Base-by-base conservation (phyloP, 2,113 vertebrate species). In the Turdus rufiventris region DNA sequence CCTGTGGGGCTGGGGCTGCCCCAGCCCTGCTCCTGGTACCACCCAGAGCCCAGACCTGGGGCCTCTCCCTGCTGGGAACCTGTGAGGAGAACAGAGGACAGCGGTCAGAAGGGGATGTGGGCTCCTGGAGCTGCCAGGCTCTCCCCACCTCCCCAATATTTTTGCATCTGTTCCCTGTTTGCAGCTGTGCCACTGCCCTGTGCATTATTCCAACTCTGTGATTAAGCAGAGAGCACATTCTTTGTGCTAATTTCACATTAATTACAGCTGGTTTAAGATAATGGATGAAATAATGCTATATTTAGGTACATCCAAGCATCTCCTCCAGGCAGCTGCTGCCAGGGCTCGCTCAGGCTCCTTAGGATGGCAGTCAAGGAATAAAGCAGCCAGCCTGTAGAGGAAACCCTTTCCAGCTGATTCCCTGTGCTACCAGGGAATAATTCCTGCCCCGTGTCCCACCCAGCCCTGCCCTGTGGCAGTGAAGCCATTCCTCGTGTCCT, bases 1-100 rank as follows among this genome's bases (percentile, higher is more conserved):
- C 31, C 10, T 4, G n/a, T 0, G 16, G 61, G 31, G 43, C 72
- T 54, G 10, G 6, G 45, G 31, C 4, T 0, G 38, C 18, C 33
- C 66, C 1, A 2, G 25, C 3, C 0, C 0, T 3, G 0, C 51
- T 31, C n/a, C 60, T 47, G 0, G 14, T 5, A 0, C 57, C 8
- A 3, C 28, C 6, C 62, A 7, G 50, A 67, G 67, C 51, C 60
- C n/a, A 28, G 66, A 43, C 1, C 34, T 1, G 2, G 33, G 24
- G 4, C 2, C 0, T 36, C 63, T 54, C 56, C 6, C 24, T 40
- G n/a, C 42, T 13, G 65, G 42, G 72, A 58, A 36, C n/a, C 96
- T 97, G 93, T 1, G 26, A 19, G 86, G n/a, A 91, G 91, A 82
- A 54, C 7, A 89, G 12, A 43, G 79, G 17, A 31, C 38, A 23